Conservation (phyloP, 2,797 vertebrate genomes). For the Myoxocephalus aenaeus region DNA sequence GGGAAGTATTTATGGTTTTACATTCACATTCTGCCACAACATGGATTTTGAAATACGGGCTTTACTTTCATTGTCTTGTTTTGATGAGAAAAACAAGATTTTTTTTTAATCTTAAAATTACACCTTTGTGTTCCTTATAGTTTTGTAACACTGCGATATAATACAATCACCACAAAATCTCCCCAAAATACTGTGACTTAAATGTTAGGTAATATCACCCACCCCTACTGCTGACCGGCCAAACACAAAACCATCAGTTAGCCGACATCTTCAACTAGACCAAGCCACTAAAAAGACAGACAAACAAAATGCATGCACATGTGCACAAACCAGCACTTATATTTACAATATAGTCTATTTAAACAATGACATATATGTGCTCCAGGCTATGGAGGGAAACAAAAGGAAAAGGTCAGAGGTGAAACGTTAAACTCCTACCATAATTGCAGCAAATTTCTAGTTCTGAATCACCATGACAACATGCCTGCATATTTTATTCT, state of each 20-base stretch:
- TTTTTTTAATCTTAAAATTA: not conserved
- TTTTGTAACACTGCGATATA: not conserved
- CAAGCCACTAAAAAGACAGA: not conserved
- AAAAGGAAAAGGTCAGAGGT: slow-evolving; percentile 15
- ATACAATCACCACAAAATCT: not conserved
- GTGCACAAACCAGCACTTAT: not conserved
- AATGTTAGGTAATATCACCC: not conserved
- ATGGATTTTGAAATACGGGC: not conserved
- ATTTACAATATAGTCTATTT: not conserved
- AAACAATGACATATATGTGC: not conserved
- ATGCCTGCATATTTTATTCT: slow-evolving; percentile 38
- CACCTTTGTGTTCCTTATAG: not conserved
- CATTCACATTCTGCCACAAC: not conserved
- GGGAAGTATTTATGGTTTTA: not conserved
- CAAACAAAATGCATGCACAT: not conserved
- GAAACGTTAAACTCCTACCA: slow-evolving; percentile 18
- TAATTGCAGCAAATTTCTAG: slow-evolving; percentile 40
- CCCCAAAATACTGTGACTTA: not conserved
- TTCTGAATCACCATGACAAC: slow-evolving; percentile 61
- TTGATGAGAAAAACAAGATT: not conserved
- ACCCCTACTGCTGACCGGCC: slow-evolving; percentile 23
- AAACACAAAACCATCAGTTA: slow-evolving; percentile 26
- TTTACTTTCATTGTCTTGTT: not conserved
- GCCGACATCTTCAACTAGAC: slow-evolving; percentile 4
- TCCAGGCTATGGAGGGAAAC: not conserved